Evolutionary conservation across 2,113 vertebrate genomes (phyloP).

Genomic region (Dicentrarchus labrax): DNA sequence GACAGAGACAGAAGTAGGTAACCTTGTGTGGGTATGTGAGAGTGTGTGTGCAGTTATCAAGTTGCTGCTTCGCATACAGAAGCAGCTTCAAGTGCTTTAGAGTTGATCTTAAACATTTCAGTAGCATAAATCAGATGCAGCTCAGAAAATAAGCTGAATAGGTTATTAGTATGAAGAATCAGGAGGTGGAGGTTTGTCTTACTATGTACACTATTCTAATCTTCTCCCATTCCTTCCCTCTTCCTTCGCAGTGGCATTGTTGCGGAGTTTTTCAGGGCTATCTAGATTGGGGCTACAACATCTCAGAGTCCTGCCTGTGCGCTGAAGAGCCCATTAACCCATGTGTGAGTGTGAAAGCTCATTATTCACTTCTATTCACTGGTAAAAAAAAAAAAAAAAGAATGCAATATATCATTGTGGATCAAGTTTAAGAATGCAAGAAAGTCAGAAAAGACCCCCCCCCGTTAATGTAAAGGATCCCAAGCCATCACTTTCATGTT

Average conservation of each 20-base stretch:
- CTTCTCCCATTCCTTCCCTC: neutral
- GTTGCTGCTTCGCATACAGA: neutral
- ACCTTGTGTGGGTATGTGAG: neutral
- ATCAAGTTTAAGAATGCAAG: neutral
- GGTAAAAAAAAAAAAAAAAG: neutral
- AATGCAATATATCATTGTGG: neutral
- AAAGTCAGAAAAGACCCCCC: neutral
- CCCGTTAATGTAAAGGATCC: too few relatives aligned
- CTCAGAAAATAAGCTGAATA: neutral
- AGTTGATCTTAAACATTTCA: too few relatives aligned
- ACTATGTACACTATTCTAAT: neutral
- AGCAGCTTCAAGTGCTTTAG: too few relatives aligned
- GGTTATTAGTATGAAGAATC: neutral
- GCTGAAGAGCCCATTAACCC: neutral
- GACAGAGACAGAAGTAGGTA: slow-evolving; percentile 32
- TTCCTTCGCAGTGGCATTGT: slow-evolving; percentile 56
- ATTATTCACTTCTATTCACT: too few relatives aligned
- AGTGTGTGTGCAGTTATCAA: neutral
- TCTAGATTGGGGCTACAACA: slow-evolving; percentile 61
- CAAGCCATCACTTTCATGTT: too few relatives aligned
- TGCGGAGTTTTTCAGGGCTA: slow-evolving; percentile 67
- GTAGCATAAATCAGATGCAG: neutral
- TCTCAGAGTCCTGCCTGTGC: slow-evolving; percentile 67
- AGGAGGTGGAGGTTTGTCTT: too few relatives aligned
- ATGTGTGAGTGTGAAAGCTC: slow-evolving; percentile 62